Evolutionary conservation across 2,888 invertebrate species (phyloP), one percentile per base, ranked within the genome.

Genomic region (Cactoblastis cactorum): DNA sequence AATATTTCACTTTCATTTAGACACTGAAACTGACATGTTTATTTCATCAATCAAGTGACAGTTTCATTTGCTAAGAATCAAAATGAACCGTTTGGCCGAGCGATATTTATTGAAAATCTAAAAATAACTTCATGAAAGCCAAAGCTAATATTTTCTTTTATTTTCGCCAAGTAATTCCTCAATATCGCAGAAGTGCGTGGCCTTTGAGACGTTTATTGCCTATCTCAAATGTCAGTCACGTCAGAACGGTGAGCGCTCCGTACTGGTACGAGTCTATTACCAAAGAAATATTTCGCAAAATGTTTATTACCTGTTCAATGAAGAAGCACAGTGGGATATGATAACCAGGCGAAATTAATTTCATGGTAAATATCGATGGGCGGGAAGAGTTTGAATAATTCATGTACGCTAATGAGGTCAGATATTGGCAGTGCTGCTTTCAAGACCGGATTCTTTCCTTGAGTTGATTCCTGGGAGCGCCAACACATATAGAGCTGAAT

Each of bases 171-270:
- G 37, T 37, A 45, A 51, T 49, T 51, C 41, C 45, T 49, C 28
- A 33, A 46, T 39, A 37, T 49, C 32, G 34, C 19, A 28, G 32
- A 48, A 51, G 53, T 52, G 54, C 65, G 59, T 70, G 69, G 60
- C 75, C 77, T 77, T 77, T 69, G 61, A 61, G 58, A 53, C 60
- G 54, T 69, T 68, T 66, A 66, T 60, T 71, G 62, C 62, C 45
- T 57, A 67, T 69, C 69, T 65, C 70, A 72, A 75, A 75, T 71
- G 71, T 74, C 72, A 77, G 80, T 76, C 83, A 81, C 81, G 84
- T 72, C 71, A 81, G 72, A 63, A 67, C 62, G 67, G 78, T 68
- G 77, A 69, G 69, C 62, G 60, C 59, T 66, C 62, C 74, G 80
- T 79, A 78, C 83, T 71, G 80, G 83, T 73, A 80, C 81, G 67